Evolutionary conservation across 2,797 vertebrate genomes (phyloP), one percentile per base, ranked within the genome.

Genomic region (Mormyrus hasselquistii): DNA sequence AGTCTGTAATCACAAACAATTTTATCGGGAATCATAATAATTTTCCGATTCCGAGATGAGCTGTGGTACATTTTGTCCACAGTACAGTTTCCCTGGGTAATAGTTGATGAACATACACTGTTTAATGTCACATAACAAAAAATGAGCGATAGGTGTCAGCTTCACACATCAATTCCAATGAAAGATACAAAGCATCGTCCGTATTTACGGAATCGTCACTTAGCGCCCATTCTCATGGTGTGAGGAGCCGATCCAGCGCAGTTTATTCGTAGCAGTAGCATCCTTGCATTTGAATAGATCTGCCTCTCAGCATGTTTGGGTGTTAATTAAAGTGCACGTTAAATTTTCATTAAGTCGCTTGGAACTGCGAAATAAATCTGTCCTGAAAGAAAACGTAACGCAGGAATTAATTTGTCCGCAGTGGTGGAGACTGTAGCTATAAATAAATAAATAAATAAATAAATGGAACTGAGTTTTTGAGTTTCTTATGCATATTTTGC

Each of bases 401-500:
- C 65, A 34, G n/a, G n/a, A 57, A 53, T 59, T 85, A 53, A 59
- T 87, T 87, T 59, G 55, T 62, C 16, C 0, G 34, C 16, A 19
- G 29, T 8, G 52, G 29, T n/a, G 53, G 14, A 41, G 34, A 59
- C 22, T 50, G 9, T 73, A 29, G 34, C 4, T n/a, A 47, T 9
- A 44, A 87, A 87, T 52, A 87, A 87, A 87, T 59, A 62, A 19
- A 59, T n/a, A 59, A 62, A 87, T 52, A 87, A 87, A 87, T 65
- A 50, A 12, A 47, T 0, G n/a, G 83, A 14, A 52, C 47, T 53
- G 83, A 53, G 83, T 85, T 53, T 29, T 16, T 25, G 38, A 73
- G 44, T 79, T 73, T 65, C 29, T 65, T 73, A n/a, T 41, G 38
- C 87, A 88, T 88, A 50, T 65, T 88, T 88, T 49, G 41, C 57